Base-by-base conservation (phyloP, 2,888 invertebrate genomes). In the Euphydryas editha region DNA sequence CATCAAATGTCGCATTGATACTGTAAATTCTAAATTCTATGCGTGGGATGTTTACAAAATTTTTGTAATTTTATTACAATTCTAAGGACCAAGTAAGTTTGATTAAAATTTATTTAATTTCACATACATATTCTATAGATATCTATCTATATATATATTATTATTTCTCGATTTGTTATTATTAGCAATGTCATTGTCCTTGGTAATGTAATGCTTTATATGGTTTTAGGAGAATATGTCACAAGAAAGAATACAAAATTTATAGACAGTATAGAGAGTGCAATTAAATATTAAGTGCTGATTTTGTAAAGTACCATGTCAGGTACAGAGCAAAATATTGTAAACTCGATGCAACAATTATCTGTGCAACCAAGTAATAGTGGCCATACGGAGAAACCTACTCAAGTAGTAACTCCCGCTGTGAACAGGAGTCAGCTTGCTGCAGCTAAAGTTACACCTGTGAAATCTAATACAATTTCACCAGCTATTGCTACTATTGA, bases 401-500 rank as follows among this genome's bases (percentile, higher is more conserved):
- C 93, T 66, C 90, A 93, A 85, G 92, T 93, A 73, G 93, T 93
- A 54, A 88, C 88, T 65, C 93, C 93, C 75, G 93, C 93, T 62
- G 86, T 93, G 7, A 93, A 92, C 72, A 84, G 90, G 76, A 89
- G 83, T 78, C 93, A 91, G 72, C 79, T 84, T 55, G 72, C 84
- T 63, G 78, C 88, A 62, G 77, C 80, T 17, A 92, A 92, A 80
- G 80, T 87, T 57, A 85, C 86, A 59, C 86, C 90, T 62, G 85
- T 88, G 13, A 92, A 91, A 76, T 70, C 82, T 15, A 86, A 76
- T 65, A 81, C 86, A 51, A 88, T 92, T 39, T 91, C 93, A 42
- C 93, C 93, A 74, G 93, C 93, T 63, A 91, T 93, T 75, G 93
- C 93, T 64, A 93, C 93, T 62, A 93, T 93, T 73, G 93, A 93